A percentile compares a stretch with the other conserved stretches of the same genome.
Conservation (phyloP, 1,140 invertebrate genomes). For the Saccostrea glomerata region DNA sequence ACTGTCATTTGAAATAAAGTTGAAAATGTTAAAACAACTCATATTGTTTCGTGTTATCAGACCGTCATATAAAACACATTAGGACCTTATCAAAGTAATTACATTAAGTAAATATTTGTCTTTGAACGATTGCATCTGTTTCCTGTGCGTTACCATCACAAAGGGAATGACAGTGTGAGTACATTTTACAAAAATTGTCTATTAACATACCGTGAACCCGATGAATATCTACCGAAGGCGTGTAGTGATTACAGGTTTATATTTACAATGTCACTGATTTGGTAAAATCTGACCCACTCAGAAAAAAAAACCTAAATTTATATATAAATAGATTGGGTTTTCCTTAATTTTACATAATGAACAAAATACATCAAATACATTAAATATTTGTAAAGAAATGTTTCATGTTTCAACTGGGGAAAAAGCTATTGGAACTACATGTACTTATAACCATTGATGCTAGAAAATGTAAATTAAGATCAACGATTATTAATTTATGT, state of each 20-base stretch:
- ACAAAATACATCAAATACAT: too few relatives aligned
- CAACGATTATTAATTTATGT: too few relatives aligned
- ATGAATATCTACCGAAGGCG: neutral
- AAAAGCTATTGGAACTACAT: too few relatives aligned
- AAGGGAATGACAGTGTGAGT: neutral
- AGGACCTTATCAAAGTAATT: slow-evolving; percentile 4
- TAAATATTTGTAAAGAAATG: too few relatives aligned
- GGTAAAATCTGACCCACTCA: neutral
- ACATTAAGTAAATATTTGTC: slow-evolving; percentile 14
- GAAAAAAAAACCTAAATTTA: too few relatives aligned
- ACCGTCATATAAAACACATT: neutral
- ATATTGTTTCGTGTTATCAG: neutral
- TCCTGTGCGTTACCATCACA: neutral
- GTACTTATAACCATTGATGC: too few relatives aligned
- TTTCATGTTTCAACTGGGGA: too few relatives aligned
- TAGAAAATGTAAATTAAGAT: too few relatives aligned
- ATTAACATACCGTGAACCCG: neutral
- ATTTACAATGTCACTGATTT: neutral
- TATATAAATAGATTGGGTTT: too few relatives aligned
- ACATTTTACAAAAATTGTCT: neutral
- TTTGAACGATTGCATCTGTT: neutral
- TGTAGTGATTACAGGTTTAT: neutral
- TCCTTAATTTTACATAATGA: too few relatives aligned
- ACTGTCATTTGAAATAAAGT: too few relatives aligned
- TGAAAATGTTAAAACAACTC: too few relatives aligned